Evolutionary conservation across 2,113 vertebrate genomes (phyloP).

Genomic region (Clarias gariepinus): DNA sequence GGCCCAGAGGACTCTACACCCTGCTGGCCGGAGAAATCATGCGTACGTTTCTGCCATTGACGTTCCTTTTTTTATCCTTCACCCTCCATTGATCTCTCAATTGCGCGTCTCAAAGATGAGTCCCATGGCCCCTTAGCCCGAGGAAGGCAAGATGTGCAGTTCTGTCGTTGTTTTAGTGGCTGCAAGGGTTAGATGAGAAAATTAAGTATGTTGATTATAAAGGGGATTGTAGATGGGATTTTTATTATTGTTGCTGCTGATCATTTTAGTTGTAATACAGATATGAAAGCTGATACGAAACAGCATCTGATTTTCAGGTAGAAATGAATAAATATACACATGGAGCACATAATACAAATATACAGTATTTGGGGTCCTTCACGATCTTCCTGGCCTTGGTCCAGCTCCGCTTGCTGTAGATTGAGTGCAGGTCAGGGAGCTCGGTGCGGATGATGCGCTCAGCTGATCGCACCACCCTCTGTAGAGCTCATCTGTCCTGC

Average conservation of each 20-base stretch:
- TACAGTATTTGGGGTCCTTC: background rate
- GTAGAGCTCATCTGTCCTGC: no score
- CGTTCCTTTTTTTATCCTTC: conserved; percentile 54
- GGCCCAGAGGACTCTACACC: conserved; percentile 41
- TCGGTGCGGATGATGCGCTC: no score
- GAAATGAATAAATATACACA: background rate
- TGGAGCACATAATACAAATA: background rate
- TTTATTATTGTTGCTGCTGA: background rate
- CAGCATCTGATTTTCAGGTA: background rate
- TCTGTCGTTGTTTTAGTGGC: background rate
- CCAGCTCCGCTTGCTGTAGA: no score
- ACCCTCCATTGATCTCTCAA: conserved; percentile 74
- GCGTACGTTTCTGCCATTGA: conserved; percentile 58
- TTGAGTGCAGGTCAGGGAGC: no score
- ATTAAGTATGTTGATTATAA: background rate
- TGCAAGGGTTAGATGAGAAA: background rate
- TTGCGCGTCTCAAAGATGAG: conserved; percentile 59
- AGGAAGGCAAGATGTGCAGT: conserved; percentile 13
- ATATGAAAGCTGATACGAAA: background rate
- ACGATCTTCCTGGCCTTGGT: no score
- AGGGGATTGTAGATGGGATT: background rate
- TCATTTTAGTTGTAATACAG: background rate
- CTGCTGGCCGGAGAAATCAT: conserved; percentile 29
- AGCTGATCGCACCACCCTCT: no score
- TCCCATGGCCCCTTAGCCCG: conserved; percentile 46